These are phyloP conservation scores for Leiothrix lutea DNA, from an alignment of 2,113 vertebrate genomes.

Conservation along the genomic window DNA sequence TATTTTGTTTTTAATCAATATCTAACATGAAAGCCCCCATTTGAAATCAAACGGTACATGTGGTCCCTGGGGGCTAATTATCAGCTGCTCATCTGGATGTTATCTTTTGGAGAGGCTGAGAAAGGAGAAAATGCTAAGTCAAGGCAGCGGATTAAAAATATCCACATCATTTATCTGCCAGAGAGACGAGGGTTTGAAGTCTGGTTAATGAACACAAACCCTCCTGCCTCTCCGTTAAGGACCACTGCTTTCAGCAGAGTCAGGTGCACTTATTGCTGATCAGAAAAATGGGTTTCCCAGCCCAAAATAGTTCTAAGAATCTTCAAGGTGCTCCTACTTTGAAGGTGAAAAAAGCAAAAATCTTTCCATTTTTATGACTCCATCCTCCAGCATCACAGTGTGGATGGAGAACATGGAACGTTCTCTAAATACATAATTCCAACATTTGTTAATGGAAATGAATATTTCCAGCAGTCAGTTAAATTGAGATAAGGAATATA, in stretches of 20 bases:
- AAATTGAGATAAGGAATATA: not conserved
- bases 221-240: not conserved
- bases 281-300: not conserved
- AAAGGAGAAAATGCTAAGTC: not conserved
- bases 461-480: not conserved
- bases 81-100: not conserved
- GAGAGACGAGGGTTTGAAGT: not conserved
- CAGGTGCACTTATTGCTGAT: not conserved
- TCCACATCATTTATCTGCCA: not conserved
- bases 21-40: not conserved
- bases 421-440: not conserved
- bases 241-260: not conserved
- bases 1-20: not conserved
- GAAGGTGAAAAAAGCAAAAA: not conserved
- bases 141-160: not conserved
- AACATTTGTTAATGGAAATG: not conserved
- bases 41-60: not conserved
- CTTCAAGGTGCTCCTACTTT: not conserved
- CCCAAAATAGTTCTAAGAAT: not conserved
- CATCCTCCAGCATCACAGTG: not conserved
- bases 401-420: not conserved
- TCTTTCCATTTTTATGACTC: not conserved
- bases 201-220: not conserved
- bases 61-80: slow-evolving; percentile 29
- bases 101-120: not conserved